Conservation (phyloP, 2,888 invertebrate genomes). For the Sphaerophoria taeniata region DNA sequence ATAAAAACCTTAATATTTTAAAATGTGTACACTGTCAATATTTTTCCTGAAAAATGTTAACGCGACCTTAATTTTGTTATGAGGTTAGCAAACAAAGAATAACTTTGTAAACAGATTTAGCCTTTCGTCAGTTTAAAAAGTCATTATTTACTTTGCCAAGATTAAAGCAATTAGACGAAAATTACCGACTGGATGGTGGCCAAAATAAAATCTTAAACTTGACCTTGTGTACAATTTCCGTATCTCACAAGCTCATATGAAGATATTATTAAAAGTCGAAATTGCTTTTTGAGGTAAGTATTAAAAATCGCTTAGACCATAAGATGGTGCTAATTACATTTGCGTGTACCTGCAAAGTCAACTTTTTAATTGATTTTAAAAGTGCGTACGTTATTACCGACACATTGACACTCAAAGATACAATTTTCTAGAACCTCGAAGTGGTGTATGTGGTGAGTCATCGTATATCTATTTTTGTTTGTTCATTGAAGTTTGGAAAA, state of each 20-base stretch:
- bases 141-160: conserved; percentile 9
- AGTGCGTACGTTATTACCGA: not conserved
- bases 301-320: conserved; percentile 32
- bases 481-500: too few species aligned
- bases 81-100: too few species aligned
- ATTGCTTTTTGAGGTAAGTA: conserved; percentile 12
- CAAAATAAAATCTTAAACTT: conserved; percentile 26
- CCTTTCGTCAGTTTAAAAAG: not conserved
- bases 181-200: not conserved
- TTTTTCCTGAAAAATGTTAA: too few species aligned
- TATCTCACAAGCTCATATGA: conserved; percentile 7
- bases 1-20: too few species aligned
- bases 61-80: too few species aligned
- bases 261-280: conserved; percentile 4
- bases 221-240: conserved; percentile 37
- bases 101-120: not conserved
- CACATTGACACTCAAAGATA: conserved; percentile 5
- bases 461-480: too few species aligned
- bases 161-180: conserved; percentile 9
- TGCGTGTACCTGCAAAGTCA: conserved; percentile 19
- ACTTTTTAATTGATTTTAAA: conserved; percentile 23
- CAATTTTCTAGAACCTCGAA: too few species aligned
- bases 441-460: too few species aligned
- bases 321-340: conserved; percentile 36
- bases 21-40: too few species aligned